A percentile compares a stretch with the other conserved stretches of the same genome.
These are phyloP conservation scores for Gymnocypris eckloni DNA, from an alignment of 2,797 vertebrate genomes.

Conservation along the genomic window DNA sequence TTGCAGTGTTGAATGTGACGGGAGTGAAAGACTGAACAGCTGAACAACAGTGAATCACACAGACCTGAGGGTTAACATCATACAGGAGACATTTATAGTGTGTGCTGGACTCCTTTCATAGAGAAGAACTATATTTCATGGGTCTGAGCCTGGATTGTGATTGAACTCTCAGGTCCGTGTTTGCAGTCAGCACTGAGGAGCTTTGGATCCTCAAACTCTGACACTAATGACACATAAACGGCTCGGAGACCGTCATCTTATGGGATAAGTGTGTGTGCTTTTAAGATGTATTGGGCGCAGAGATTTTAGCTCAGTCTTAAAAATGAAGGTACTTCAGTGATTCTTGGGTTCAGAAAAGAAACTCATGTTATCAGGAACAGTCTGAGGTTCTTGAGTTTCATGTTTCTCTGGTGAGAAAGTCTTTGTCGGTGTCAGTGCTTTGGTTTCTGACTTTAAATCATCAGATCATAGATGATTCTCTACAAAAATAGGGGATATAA, in stretches of 20 bases:
- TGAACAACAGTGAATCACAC: neutral
- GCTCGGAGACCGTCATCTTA: constrained; percentile 29
- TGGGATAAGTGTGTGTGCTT: constrained; percentile 19
- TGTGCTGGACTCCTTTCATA: neutral
- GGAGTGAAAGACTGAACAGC: constrained; percentile 10
- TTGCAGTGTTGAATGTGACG: neutral
- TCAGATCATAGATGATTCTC: neutral
- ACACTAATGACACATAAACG: constrained; percentile 46
- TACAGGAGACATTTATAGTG: neutral
- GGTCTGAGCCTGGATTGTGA: constrained; percentile 47
- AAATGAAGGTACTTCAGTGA: constrained; percentile 4
- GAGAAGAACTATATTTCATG: neutral
- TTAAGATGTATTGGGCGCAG: constrained; percentile 1
- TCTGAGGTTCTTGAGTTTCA: neutral
- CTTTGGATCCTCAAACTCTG: constrained; percentile 45
- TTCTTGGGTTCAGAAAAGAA: constrained; percentile 5
- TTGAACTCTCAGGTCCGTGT: constrained; percentile 24
- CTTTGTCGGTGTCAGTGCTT: neutral
- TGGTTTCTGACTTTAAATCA: neutral
- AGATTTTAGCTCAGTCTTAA: neutral
- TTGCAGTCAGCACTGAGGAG: constrained; percentile 36
- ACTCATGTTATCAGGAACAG: neutral
- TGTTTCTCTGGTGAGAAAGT: neutral
- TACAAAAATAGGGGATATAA: neutral
- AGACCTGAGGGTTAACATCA: constrained; percentile 1